These are phyloP conservation scores for Patella depressa DNA, from an alignment of 2,888 invertebrate species.

Conservation along the genomic window DNA sequence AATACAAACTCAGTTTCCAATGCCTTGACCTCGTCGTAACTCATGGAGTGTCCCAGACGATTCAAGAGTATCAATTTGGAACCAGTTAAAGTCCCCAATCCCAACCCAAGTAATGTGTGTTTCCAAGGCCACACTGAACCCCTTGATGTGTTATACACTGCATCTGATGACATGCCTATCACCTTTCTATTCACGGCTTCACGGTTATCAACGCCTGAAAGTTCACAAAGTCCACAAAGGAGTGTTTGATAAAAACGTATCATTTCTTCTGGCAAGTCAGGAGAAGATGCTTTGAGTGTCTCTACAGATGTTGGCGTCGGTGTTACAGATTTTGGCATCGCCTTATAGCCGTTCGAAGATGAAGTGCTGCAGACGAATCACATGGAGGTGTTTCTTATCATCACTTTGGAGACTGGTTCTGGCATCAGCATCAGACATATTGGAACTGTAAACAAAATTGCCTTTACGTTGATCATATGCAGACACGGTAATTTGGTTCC, in stretches of 20 bases:
- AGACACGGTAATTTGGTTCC: background rate
- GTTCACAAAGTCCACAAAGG: background rate
- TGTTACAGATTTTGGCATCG: too few relatives aligned
- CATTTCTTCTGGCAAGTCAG: constrained; percentile 12
- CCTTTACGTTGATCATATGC: background rate
- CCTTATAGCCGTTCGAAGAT: background rate
- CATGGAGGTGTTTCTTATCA: constrained; percentile 3
- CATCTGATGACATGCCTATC: constrained; percentile 22
- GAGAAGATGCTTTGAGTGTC: constrained; percentile 10
- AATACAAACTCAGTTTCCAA: constrained; percentile 21
- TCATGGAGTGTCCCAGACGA: constrained; percentile 14
- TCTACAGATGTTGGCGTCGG: too few relatives aligned
- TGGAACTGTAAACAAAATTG: background rate
- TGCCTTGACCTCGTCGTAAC: constrained; percentile 19
- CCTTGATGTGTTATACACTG: constrained; percentile 16
- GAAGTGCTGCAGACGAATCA: background rate
- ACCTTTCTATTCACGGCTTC: constrained; percentile 18
- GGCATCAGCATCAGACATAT: constrained; percentile 4
- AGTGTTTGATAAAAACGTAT: background rate
- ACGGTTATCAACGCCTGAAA: background rate
- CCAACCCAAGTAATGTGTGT: constrained; percentile 19
- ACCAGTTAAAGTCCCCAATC: constrained; percentile 15
- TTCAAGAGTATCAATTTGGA: constrained; percentile 23
- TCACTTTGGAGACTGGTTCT: background rate
- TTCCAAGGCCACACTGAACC: constrained; percentile 23